Base-by-base conservation (phyloP, 2,888 invertebrate genomes). In the Endomychus coccineus region DNA sequence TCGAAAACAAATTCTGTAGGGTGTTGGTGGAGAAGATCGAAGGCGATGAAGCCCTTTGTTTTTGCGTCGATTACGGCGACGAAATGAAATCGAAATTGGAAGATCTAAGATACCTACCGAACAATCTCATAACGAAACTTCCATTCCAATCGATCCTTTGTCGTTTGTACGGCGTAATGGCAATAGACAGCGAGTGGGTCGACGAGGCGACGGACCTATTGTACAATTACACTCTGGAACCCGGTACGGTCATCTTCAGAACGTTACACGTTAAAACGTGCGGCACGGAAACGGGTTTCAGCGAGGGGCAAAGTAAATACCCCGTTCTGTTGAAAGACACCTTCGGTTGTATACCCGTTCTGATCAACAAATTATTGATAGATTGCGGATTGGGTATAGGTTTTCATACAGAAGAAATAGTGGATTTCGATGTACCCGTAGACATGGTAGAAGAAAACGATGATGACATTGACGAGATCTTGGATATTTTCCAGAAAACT, bases 71-170 rank as follows among this genome's bases (percentile, higher is more conserved):
- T 55, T 73, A 74, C 49, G 80, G 78, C 1, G 78, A 78, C 52
- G 69, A 64, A 52, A 62, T 62, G 25, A 54, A 58, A 0, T 64
- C 78, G 1, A 42, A 60, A 0, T 45, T 55, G 3, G 52, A 62
- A 3, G 61, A 71, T 44, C 45, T 79, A 12, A 57, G 63, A 16
- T 62, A 67, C 27, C 68, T 80, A 14, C 67, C 71, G 1, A 67
- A 71, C 13, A 59, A 66, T 29, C 63, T 74, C 15, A 64, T 75
- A 15, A 60, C 55, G 2, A 66, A 67, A 50, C 53, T 80, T 40
- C 80, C 80, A 1, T 78, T 78, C 40, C 64, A 65, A 69, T 74
- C 76, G 2, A 77, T 80, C 21, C 76, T 77, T 58, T 80, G 80
- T 56, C 57, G 69, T 27, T 55, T 80, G 28, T 53, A 70, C n/a